Evolutionary conservation across 1,140 invertebrate genomes (phyloP), one percentile per base, ranked within the genome.

Genomic region (Streblospio benedicti): DNA sequence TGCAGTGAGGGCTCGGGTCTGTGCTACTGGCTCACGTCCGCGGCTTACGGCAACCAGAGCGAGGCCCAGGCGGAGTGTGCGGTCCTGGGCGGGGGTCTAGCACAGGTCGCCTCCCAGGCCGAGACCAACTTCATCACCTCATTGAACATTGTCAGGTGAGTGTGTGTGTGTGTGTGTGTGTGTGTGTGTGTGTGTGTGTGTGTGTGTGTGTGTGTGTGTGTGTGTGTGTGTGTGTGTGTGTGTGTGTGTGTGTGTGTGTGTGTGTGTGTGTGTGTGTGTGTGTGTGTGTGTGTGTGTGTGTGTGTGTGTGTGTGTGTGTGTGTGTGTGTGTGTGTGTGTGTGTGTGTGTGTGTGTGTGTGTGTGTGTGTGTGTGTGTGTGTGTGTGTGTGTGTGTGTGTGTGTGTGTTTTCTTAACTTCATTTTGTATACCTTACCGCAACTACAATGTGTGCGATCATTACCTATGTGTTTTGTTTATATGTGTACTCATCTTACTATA

Each of bases 91-190:
- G n/a, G n/a, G n/a, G n/a, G n/a, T n/a, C n/a, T n/a, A n/a, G n/a
- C n/a, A n/a, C n/a, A n/a, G n/a, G n/a, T n/a, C n/a, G 47, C 25
- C 25, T 49, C 25, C 25, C n/a, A 52, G 50, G 32, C 27, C 28
- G 50, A 52, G 50, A 28, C 14, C 16, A 31, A 52, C 5, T 9
- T 52, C 27, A n/a, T n/a, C 9, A 45, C 38, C 23, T 16, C 35
- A 6, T 51, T 23, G 9, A 23, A 23, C 6, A 56, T 6, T 38
- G 54, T 14, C 5, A 56, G 1, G 1, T 23, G 16, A 18, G 35
- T 47, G 38, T 57, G 33, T 45, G 55, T 57, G 35, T 50, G 55
- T 45, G 35, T 57, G 18, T 57, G 55, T 45, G 35, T 44, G 55
- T 57, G 55, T 45, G 38, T 50, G 33, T 47, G 18, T 45, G 33